Conservation (phyloP, 2,113 vertebrate genomes). For the Hymenochirus boettgeri region DNA sequence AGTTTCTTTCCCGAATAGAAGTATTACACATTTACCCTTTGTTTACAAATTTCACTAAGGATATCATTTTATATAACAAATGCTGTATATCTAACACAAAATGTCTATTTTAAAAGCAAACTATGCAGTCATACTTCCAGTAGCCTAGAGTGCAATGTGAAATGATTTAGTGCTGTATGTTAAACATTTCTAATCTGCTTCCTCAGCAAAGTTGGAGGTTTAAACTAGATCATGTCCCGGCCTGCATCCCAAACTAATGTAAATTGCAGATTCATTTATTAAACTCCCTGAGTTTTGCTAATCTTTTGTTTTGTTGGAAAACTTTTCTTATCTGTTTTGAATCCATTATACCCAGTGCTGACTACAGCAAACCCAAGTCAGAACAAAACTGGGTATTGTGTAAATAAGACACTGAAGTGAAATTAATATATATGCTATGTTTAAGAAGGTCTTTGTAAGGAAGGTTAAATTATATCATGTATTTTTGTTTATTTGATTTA, state of each 20-base stretch:
- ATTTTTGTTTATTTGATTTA: too few relatives aligned
- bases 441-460: too few relatives aligned
- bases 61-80: too few relatives aligned
- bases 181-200: constrained; percentile 20
- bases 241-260: constrained; percentile 15
- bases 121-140: constrained; percentile 8
- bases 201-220: constrained; percentile 31
- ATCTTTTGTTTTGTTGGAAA: constrained; percentile 35
- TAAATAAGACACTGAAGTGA: constrained; percentile 20
- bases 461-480: too few relatives aligned
- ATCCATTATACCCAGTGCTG: constrained; percentile 28
- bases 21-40: too few relatives aligned
- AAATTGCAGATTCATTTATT: constrained; percentile 25
- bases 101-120: not conserved
- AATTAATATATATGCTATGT: constrained; percentile 18
- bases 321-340: constrained; percentile 18
- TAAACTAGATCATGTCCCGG: constrained; percentile 26
- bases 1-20: too few relatives aligned
- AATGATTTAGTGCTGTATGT: constrained; percentile 13
- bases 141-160: constrained; percentile 13
- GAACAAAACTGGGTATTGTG: constrained; percentile 27
- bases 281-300: constrained; percentile 10
- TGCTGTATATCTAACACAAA: too few relatives aligned
- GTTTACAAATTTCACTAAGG: too few relatives aligned
- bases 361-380: constrained; percentile 31